Evolutionary conservation across 2,888 invertebrate genomes (phyloP).

Genomic region (Archips xylosteana): DNA sequence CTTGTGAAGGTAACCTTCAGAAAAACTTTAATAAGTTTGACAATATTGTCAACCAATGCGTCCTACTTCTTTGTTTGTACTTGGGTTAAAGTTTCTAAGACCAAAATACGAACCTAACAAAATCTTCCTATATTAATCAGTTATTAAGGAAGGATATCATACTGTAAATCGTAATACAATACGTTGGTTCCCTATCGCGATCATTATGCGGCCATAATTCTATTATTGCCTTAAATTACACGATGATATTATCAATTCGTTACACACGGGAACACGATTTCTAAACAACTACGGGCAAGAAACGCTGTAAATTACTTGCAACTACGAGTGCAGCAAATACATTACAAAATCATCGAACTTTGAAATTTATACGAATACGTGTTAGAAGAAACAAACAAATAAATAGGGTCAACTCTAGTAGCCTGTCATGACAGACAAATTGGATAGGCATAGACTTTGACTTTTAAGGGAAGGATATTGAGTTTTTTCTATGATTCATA

Average conservation of each 20-base stretch:
- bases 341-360: not conserved
- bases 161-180: conserved; percentile 1
- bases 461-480: too few relatives aligned
- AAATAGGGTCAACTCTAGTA: too few relatives aligned
- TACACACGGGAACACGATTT: conserved; percentile 25
- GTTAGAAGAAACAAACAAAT: too few relatives aligned
- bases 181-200: not conserved
- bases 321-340: not conserved
- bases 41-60: too few relatives aligned
- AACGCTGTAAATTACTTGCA: conserved; percentile 7
- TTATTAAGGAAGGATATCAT: not conserved
- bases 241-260: conserved; percentile 36
- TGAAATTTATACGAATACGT: not conserved
- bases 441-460: too few relatives aligned
- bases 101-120: too few relatives aligned
- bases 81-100: too few relatives aligned
- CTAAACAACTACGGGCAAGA: conserved; percentile 8
- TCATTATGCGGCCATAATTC: conserved; percentile 6
- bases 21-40: too few relatives aligned
- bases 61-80: not conserved
- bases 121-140: not conserved
- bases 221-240: conserved; percentile 29
- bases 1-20: too few relatives aligned
- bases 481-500: too few relatives aligned
- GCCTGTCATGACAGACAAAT: too few relatives aligned